phyloP scores from a whole-genome alignment of 2,113 vertebrate species.

The Mesembrinibis cayennensis region DNA sequence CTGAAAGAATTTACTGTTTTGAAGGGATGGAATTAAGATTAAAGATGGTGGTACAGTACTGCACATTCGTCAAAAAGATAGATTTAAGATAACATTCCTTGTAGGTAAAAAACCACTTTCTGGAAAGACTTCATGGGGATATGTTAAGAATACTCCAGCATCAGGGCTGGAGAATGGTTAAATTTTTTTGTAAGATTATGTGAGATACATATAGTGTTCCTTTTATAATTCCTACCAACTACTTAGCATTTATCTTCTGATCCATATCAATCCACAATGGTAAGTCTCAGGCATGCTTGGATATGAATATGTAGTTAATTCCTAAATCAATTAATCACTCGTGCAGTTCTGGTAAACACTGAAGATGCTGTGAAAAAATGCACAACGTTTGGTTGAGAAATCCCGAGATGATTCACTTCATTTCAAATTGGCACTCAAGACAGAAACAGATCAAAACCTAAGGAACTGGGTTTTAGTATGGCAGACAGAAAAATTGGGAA shows the following conservation, averaged over 20 bases:
- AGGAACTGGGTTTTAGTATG: neutral
- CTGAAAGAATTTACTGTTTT: neutral
- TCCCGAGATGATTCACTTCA: neutral
- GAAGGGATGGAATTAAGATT: neutral
- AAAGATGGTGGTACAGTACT: neutral
- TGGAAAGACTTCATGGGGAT: neutral
- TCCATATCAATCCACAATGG: neutral
- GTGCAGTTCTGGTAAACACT: neutral
- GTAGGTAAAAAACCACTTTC: neutral
- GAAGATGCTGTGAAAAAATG: neutral
- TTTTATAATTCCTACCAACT: neutral
- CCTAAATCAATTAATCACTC: neutral
- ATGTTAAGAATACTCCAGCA: neutral
- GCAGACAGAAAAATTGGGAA: neutral
- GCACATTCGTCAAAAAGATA: neutral
- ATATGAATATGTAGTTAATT: neutral
- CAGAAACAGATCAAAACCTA: neutral
- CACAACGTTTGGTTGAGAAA: accelerated
- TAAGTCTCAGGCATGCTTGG: neutral
- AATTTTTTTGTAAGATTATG: neutral
- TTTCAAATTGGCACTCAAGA: neutral
- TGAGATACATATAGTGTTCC: neutral
- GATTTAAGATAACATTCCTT: neutral
- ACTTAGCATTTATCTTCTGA: neutral
- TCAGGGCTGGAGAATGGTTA: neutral